Base-by-base conservation (phyloP, 2,888 invertebrate species). In the Drosophila atripex region DNA sequence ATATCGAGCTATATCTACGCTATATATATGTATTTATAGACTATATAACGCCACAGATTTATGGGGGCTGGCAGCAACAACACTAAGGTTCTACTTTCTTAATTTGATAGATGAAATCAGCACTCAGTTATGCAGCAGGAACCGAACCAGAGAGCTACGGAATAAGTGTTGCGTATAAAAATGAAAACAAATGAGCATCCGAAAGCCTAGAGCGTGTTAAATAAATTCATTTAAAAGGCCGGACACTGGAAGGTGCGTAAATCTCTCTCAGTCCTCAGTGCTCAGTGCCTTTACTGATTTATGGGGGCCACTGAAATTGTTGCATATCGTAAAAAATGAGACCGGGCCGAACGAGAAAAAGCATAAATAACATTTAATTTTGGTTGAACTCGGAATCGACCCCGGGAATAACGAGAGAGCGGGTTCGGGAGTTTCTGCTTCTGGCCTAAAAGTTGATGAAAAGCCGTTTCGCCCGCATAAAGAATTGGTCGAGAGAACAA, bases 301-400 rank as follows among this genome's bases (percentile, higher is more conserved):
- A 82, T 77, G 75, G 59, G 51, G 58, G 9, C n/a, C 16, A 45
- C 16, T 43, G 58, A 75, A 76, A 86, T 78, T 84, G 68, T 73
- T 69, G 82, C 71, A 71, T 78, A 68, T 84, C 72, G 80, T 72
- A 80, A 84, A 75, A 69, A 75, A 51, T 41, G 64, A 68, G 60
- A 41, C 47, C 53, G 61, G 4, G 28, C 30, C 4, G 28, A 1
- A 11, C 18, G 18, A 18, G 35, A 50, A 35, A 51, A 50, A 68
- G 73, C 68, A 84, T 82, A 86, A 83, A 83, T 83, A 85, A 85
- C 85, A 85, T 87, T 83, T 86, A 80, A 86, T 86, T 83, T 83
- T 51, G 55, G 59, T 54, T 55, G 56, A 64, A 61, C 49, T 69
- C 69, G 43, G 57, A 18, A 18, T 1, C 18, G 18, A 18, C 18